Evolutionary conservation across 2,113 vertebrate genomes (phyloP), one percentile per base, ranked within the genome.

Genomic region (Sterrhoptilus dennistouni): DNA sequence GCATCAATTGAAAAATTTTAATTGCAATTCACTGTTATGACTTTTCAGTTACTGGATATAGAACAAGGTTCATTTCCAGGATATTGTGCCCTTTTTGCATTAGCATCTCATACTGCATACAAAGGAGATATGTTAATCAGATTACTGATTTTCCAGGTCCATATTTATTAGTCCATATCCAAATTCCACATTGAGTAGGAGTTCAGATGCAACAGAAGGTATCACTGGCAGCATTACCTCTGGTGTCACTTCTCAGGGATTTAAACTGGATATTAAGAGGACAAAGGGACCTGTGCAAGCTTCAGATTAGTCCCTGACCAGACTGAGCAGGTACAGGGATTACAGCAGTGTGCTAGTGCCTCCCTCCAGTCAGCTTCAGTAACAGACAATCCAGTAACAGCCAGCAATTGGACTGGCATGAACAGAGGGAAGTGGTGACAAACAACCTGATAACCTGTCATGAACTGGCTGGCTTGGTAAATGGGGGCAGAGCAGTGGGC

Each of bases 1-100:
- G 2, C 5, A 2, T 21, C 8, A 45, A 18, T 0, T 28, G 16
- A 52, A 9, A 10, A 1, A 4, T 38, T 82, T 61, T 54, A 6
- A 23, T 75, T 69, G 11, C 6, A 57, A 80, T 54, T 66, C 25
- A 69, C 22, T 61, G 4, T 12, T 81, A 11, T 49, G 8, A 17
- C 24, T 60, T 25, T 72, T 85, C 4, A 3, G 2, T 15, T 78
- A 42, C 18, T 63, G 54, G 12, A 22, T 23, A 29, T 6, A 45
- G 22, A 50, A 42, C 16, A 64, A 8, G 9, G 28, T 72, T 35
- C 3, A 60, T 64, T 68, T 87, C 53, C 28, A 28, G 15, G 12
- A 53, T 9, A 54, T 12, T 78, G 40, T 50, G 50, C 9, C 18
- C 22, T 23, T 69, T 86, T 54, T 14, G 6, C 5, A 28, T 63